Base-by-base conservation (phyloP, 2,888 invertebrate genomes). In the Tenthredo amoena region DNA sequence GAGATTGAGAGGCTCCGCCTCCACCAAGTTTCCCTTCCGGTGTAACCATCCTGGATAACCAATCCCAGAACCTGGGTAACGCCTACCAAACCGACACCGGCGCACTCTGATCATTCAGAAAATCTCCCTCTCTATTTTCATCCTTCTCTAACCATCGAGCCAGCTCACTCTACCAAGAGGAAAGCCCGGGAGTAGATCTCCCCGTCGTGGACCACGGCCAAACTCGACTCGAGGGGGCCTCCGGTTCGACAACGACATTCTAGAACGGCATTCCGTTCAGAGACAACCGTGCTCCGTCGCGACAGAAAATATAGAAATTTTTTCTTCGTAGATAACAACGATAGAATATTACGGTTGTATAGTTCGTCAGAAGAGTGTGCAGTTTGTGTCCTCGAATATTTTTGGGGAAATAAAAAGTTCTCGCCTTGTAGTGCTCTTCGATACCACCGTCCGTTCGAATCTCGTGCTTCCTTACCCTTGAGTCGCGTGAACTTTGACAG, bases 1-100 rank as follows among this genome's bases (percentile, higher is more conserved):
- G 93, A 93, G 93, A 93, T 93, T 93, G 93, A 93, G 92, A 92
- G 92, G 93, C 92, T 90, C 91, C 93, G 93, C 93, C 92, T 89
- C 88, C 89, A 88, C 88, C 85, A 65, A 72, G 85, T 87, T 86
- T 86, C 84, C 85, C 90, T 90, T 91, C 90, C 91, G 89, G 88
- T 89, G 86, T 86, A 88, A 88, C 88, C 87, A 85, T 84, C 68
- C 85, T 31, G 26, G 26, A 68, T 84, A 88, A 88, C 92, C 92
- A 92, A 92, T 92, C 88, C 85, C 79, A 55, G 1, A 2, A 15
- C 31, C 15, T 3, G 58, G 87, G 90, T 87, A 86, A 88, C 92
- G 91, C 92, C 91, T 89, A 81, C 88, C 76, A 87, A 81, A 84
- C 85, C 86, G 65, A 58, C 68, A 50, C 40, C 86, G 79, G 87